phyloP scores from a whole-genome alignment of 2,113 vertebrate genomes.

The Pluvianellus socialis region DNA sequence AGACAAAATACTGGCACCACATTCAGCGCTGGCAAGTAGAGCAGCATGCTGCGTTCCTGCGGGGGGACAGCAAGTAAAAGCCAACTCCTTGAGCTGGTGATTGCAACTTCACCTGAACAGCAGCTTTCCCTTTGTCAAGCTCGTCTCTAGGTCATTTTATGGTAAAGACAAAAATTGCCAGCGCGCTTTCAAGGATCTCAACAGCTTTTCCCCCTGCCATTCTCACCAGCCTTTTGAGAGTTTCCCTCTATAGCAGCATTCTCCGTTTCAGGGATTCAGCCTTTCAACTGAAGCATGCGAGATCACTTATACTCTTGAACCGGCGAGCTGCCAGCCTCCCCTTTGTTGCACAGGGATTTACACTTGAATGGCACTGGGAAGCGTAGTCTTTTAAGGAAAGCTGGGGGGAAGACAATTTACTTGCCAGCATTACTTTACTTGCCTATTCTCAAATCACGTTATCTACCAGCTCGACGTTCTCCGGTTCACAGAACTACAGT shows the following conservation, averaged over 20 bases:
- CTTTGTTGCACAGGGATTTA: conserved; percentile 38
- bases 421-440: not conserved
- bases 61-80: not conserved
- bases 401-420: not conserved
- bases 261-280: conserved; percentile 16
- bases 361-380: conserved; percentile 27
- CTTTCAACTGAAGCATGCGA: conserved; percentile 41
- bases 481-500: not conserved
- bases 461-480: not conserved
- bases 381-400: not conserved
- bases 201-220: not conserved
- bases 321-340: conserved; percentile 8
- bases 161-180: not conserved
- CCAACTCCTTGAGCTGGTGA: not conserved
- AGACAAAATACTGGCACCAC: conserved; percentile 37
- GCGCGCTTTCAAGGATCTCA: not conserved
- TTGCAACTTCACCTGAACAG: conserved; percentile 1
- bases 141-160: not conserved
- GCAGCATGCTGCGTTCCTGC: not conserved
- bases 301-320: conserved; percentile 36
- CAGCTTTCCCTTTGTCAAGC: not conserved
- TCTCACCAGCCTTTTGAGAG: conserved; percentile 34
- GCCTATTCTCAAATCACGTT: not conserved
- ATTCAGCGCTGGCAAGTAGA: not conserved
- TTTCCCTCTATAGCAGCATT: not conserved